Percentiles rank a stretch among this genome's conserved stretches.
These are phyloP conservation scores for Chaetura pelagica DNA, from an alignment of 2,113 vertebrate species.

Conservation along the genomic window DNA sequence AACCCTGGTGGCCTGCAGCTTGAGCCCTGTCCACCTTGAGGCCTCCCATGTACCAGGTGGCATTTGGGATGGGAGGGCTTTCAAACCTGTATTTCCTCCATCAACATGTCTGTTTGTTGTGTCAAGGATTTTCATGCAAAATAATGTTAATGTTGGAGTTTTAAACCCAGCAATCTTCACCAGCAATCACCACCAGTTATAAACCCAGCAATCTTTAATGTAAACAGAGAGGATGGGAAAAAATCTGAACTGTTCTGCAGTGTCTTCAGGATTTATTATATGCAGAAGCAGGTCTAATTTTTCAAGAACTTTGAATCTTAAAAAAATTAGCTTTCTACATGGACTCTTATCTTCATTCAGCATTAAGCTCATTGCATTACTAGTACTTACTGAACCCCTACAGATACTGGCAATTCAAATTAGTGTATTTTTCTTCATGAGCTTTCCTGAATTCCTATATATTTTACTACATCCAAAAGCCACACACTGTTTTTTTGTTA, in stretches of 20 bases:
- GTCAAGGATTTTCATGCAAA: background rate
- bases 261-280: background rate
- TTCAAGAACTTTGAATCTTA: background rate
- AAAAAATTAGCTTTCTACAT: background rate
- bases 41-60: too few species aligned
- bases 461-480: background rate
- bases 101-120: background rate
- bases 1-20: too few species aligned
- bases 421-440: background rate
- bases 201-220: fast-evolving
- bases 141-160: background rate
- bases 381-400: background rate
- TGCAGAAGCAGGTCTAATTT: background rate
- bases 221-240: background rate
- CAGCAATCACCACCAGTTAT: too few species aligned
- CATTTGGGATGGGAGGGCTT: background rate
- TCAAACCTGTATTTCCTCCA: background rate
- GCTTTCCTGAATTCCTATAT: background rate
- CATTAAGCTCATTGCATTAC: background rate
- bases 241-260: background rate
- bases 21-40: fast-evolving
- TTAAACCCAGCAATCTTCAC: background rate
- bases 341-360: background rate
- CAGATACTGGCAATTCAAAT: background rate
- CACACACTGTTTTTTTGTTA: background rate